Evolutionary conservation across 1,140 invertebrate genomes (phyloP), one percentile per base, ranked within the genome.

Genomic region (Scylla paramamosain): DNA sequence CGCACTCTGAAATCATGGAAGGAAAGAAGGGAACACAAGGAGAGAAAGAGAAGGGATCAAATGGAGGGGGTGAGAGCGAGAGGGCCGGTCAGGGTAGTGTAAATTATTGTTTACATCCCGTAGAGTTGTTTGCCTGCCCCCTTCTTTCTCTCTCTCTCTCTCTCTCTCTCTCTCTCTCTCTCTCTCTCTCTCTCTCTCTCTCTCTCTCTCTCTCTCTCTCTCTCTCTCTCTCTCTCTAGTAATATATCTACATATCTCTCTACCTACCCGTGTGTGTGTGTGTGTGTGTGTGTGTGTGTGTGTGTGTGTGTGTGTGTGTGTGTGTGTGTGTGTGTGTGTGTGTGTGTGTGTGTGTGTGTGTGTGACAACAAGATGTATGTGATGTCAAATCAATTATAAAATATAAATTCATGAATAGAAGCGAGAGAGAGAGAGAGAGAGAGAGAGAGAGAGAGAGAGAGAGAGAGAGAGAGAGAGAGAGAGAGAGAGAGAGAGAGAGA

Each of bases 361-460:
- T 77, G 16, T 77, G 67, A 39, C 39, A 39, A 59, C 52, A 59
- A 77, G 25, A 77, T 77, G 39, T 39, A 77, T 77, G 25, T 77
- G 67, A 77, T 77, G 67, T 20, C 67, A 77, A 77, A 20, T 77
- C 20, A 77, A 77, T 77, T 77, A 77, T n/a, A 77, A n/a, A 39
- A 39, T 6, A 77, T n/a, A 77, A n/a, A 77, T 25, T 20, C 6
- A 77, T 20, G 67, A 87, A 87, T 31, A 87, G 8, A 14, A 31
- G 29, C 8, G 28, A 87, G 28, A 32, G 83, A 28, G 31, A 84
- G 83, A 84, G 83, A 84, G 83, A 84, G 83, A 84, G 83, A 84
- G 83, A 84, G 83, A 84, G 83, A 84, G 83, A 84, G 83, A 84
- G 83, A 84, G 83, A 84, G 83, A 84, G 83, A 82, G 39, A 39